These are phyloP conservation scores for Rallus crepitans DNA, from an alignment of 2,797 vertebrate genomes.

Conservation along the genomic window DNA sequence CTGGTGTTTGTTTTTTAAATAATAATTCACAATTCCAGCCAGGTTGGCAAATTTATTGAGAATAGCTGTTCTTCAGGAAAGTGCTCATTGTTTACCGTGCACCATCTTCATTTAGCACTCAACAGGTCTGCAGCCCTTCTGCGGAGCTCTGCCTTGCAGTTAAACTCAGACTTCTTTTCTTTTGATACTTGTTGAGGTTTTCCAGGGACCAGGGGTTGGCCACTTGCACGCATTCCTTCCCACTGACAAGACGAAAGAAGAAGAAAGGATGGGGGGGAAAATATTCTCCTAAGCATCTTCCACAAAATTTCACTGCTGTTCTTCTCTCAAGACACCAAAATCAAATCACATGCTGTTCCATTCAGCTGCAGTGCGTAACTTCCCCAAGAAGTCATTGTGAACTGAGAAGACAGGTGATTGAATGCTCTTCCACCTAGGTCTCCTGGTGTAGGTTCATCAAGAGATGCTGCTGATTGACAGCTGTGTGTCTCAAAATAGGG, in stretches of 20 bases:
- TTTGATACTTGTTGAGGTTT: slow-evolving; percentile 21
- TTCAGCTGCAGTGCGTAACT: neutral
- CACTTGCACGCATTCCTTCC: neutral
- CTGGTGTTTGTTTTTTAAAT: neutral
- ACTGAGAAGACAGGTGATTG: neutral
- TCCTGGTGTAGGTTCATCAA: neutral
- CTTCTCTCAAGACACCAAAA: neutral
- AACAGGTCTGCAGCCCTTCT: slow-evolving; percentile 68
- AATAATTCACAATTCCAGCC: slow-evolving; percentile 60
- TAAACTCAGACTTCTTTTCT: slow-evolving; percentile 39
- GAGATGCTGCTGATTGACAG: neutral
- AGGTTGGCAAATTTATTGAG: slow-evolving; percentile 72
- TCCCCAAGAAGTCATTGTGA: neutral
- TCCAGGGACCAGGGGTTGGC: neutral
- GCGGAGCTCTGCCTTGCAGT: slow-evolving; percentile 28
- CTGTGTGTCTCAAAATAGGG: neutral
- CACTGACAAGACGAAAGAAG: slow-evolving; percentile 5
- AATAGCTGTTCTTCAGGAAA: slow-evolving; percentile 67
- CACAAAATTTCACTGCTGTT: neutral
- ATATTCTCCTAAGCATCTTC: neutral
- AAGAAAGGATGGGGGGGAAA: neutral
- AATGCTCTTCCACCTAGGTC: neutral
- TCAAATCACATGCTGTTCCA: neutral
- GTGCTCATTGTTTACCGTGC: slow-evolving; percentile 46
- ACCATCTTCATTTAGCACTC: slow-evolving; percentile 74